Base-by-base conservation (phyloP, 2,888 invertebrate genomes). In the Lithosia quadra region DNA sequence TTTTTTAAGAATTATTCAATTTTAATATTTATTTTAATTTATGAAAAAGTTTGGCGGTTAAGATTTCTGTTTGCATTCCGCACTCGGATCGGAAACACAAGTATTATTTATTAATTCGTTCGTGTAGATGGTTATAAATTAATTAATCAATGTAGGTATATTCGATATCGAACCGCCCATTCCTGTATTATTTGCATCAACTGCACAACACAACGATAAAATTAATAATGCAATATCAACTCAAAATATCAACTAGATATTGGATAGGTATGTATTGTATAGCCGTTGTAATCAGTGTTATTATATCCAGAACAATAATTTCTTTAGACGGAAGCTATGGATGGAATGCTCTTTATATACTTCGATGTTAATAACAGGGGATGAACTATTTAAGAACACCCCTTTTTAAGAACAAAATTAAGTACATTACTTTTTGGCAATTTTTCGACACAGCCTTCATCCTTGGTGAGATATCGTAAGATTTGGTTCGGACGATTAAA, bases 91-190 rank as follows among this genome's bases (percentile, higher is more conserved):
- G 43, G 18, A 43, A 43, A 43, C 43, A 43, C 43, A 43, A n/a
- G n/a, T 36, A 34, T 4, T 28, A 28, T 15, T 5, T 56, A 5
- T 56, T 13, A 36, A 0, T 10, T 24, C 9, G 39, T 18, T 24
- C 13, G 28, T 18, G 43, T 33, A 43, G n/a, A 21, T 36, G 28
- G 1, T n/a, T 15, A 28, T 56, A 28, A 28, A 49, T 49, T 39
- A 39, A 33, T 60, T 60, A 39, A 39, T 18, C 15, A 60, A 39
- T 39, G 36, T 60, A 60, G 39, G 49, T n/a, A 53, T 49, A 28
- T 49, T 33, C 13, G 4, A 53, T 63, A 28, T 33, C 49, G 21
- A 33, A 33, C 24, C 28, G 49, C 7, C n/a, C 33, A 63, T 28
- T 53, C 28, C n/a, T 49, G 28, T 63, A 53, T 49, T 43, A 49